Conservation (phyloP, 2,797 vertebrate genomes). For the Myiotriccus ornatus region DNA sequence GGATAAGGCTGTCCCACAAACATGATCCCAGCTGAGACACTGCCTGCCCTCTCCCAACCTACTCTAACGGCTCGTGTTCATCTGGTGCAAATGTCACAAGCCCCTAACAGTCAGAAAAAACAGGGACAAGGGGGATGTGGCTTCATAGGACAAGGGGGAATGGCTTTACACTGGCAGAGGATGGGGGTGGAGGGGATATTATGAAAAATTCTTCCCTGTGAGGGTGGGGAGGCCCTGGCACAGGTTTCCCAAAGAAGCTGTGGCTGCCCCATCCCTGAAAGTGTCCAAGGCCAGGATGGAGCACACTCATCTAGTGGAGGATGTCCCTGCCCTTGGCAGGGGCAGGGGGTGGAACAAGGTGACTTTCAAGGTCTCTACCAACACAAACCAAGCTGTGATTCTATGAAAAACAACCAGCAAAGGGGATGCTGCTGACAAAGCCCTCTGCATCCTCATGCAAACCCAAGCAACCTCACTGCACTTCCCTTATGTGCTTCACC, state of each 20-base stretch:
- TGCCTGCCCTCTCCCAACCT: not conserved
- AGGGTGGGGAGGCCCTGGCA: not conserved
- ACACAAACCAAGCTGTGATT: not conserved
- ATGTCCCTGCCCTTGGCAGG: not conserved
- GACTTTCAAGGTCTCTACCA: not conserved
- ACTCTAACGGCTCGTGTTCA: not conserved
- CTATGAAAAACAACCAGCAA: not conserved
- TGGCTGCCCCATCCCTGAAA: not conserved
- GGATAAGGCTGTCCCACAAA: fast-evolving
- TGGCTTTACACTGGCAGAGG: not conserved
- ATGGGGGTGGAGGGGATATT: not conserved
- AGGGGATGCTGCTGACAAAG: not conserved
- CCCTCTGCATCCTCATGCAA: not conserved
- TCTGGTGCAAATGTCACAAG: not conserved
- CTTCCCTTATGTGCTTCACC: not conserved
- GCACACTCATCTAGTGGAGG: fast-evolving
- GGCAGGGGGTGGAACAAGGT: not conserved
- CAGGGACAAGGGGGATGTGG: not conserved
- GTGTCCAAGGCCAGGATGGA: not conserved
- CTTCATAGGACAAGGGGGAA: not conserved
- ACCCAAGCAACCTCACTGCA: fast-evolving
- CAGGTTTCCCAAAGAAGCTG: not conserved
- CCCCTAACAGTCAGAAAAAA: not conserved
- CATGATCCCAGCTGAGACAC: not conserved
- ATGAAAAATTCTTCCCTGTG: not conserved